Evolutionary conservation across 2,113 vertebrate genomes (phyloP), one percentile per base, ranked within the genome.

Genomic region (Corydoras sp.): DNA sequence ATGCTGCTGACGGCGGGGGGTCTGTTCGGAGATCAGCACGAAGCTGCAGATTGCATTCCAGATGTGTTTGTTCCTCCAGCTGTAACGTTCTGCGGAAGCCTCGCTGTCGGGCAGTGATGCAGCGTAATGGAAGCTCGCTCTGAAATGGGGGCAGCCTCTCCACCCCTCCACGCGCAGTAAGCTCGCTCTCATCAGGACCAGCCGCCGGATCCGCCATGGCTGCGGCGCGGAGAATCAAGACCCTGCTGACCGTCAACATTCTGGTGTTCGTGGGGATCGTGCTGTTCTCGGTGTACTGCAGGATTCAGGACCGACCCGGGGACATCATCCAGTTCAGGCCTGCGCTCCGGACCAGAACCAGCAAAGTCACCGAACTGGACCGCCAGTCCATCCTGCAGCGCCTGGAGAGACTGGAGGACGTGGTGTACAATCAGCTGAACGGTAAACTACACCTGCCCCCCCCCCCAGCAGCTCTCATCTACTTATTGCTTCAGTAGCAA

Each of bases 171-270:
- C 71, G 81, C 85, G 81, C 85, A 84, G 82, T 75, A 80, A 86
- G 35, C 35, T 43, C 35, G 35, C 35, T 43, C 35, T 43, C 35
- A 43, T 43, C 35, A 43, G 35, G 4, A 43, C 35, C 35, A 43
- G 18, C 18, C 35, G 7, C 35, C 35, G 35, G 35, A 43, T 8
- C 35, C 53, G 10, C 53, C 90, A 99, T 98, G 96, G 96, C 96
- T 90, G 92, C 93, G 90, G 94, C 95, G 92, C 91, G 96, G 85
- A 97, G 92, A 89, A 95, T 99, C 86, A 95, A 94, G 93, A 97
- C 96, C 93, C 92, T 99, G 92, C 92, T 98, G 92, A 97, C 96
- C 79, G 94, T 98, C 80, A 99, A 98, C 90, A 97, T 99, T 77
- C 81, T 98, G 74, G 95, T 95, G 81, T 97, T 98, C 66, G 93